Evolutionary conservation across 2,113 vertebrate genomes (phyloP), one percentile per base, ranked within the genome.

Genomic region (Hippocampus comes): DNA sequence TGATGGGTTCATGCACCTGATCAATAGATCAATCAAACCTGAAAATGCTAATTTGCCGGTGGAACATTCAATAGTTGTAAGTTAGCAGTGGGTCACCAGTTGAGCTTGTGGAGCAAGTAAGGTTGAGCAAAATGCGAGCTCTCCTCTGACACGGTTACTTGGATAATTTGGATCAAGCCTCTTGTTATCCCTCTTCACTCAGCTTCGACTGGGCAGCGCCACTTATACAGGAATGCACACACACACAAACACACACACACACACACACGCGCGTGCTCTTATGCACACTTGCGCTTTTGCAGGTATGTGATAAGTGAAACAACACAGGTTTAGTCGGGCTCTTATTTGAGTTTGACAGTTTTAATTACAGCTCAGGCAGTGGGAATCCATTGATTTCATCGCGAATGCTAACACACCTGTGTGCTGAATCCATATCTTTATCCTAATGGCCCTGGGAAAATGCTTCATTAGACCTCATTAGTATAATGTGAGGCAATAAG

Each of bases 381-480:
- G 88, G 87, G 84, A 86, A 88, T 72, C 79, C 74, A 89, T 88
- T 89, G 88, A 90, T 93, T 88, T 88, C 80, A 83, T 89, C 87
- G 89, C 87, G 79, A 82, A 89, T 86, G 79, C 84, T 79, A 73
- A 77, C 83, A 80, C 87, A 92, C 88, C 89, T 92, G 87, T 85
- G 79, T 83, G 74, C 77, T 71, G 82, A 88, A 88, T 89, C 85
- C 82, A 89, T 90, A 78, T 85, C 77, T 82, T 84, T 82, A 87
- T 90, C 88, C 82, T 84, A 91, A 89, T 87, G 83, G 83, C 82
- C 84, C 74, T 73, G 81, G 76, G 77, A 88, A 88, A 91, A 88
- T 84, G 85, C 82, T 86, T 91, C 86, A 90, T 92, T 91, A 90
- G 81, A 67, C 65, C 74, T 88, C 87, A 88, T 90, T 90, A 89